phyloP scores from a whole-genome alignment of 2,113 vertebrate species.

The Salvelinus namaycush region DNA sequence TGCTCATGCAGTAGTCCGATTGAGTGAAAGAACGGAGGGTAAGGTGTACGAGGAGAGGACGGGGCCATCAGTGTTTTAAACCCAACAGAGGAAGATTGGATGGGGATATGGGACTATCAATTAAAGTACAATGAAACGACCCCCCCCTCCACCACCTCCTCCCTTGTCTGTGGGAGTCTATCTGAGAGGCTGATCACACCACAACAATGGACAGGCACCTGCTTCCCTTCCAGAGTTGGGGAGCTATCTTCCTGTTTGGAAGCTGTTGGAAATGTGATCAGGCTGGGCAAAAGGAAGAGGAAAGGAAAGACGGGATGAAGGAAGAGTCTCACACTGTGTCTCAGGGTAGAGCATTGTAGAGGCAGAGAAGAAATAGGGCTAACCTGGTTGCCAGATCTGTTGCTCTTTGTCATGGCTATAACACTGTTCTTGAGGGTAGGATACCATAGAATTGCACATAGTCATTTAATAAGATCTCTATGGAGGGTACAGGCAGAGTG shows the following conservation, averaged over 20 bases:
- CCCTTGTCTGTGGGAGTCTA: constrained; percentile 69
- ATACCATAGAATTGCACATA: too few species aligned
- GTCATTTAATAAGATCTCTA: too few species aligned
- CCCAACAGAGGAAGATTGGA: constrained; percentile 37
- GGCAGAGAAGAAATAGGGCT: not conserved
- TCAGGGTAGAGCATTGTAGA: not conserved
- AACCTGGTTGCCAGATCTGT: too few species aligned
- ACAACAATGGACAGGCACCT: constrained; percentile 79
- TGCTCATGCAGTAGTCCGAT: constrained; percentile 52
- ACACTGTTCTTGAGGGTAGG: too few species aligned
- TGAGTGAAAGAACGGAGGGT: not conserved
- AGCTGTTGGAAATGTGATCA: constrained; percentile 72
- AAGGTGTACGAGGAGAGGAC: constrained; percentile 2
- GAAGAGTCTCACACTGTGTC: not conserved
- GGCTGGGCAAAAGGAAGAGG: constrained; percentile 26
- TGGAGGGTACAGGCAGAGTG: too few species aligned
- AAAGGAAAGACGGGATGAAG: constrained; percentile 22
- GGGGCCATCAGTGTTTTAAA: not conserved
- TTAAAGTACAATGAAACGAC: constrained; percentile 32
- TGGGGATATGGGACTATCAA: constrained; percentile 48
- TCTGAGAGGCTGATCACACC: constrained; percentile 66
- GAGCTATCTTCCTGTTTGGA: constrained; percentile 74
- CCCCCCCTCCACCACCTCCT: not conserved
- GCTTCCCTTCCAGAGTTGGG: constrained; percentile 69
- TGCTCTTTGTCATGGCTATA: too few species aligned